Percentiles rank a stretch among this genome's conserved stretches.
phyloP scores from a whole-genome alignment of 2,888 invertebrate species.

The Heliconius ismenius region DNA sequence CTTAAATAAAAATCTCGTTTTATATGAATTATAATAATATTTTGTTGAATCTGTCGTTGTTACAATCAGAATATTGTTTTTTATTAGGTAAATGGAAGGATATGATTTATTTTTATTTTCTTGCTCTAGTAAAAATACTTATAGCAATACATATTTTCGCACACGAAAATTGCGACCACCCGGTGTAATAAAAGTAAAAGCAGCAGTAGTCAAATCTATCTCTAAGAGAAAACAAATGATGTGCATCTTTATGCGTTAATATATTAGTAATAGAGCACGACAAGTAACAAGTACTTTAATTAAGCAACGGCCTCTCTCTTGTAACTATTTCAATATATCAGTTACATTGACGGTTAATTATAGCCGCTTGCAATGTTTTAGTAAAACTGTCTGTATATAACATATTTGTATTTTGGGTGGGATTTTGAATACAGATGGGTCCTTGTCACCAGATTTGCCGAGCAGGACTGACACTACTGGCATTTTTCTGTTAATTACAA shows the following conservation, averaged over 20 bases:
- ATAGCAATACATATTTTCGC: too few species aligned
- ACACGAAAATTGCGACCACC: too few species aligned
- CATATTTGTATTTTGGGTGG: background rate
- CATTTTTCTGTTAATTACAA: background rate
- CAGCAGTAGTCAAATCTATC: background rate
- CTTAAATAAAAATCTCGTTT: background rate
- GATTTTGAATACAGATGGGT: too few species aligned
- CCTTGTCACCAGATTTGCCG: background rate
- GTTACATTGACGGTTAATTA: constrained; percentile 13
- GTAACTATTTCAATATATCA: constrained; percentile 10
- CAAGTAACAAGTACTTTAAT: background rate
- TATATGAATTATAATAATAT: background rate
- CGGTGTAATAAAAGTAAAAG: too few species aligned
- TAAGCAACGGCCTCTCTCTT: background rate
- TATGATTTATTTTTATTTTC: background rate
- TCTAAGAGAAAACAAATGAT: background rate
- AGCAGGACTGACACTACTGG: background rate
- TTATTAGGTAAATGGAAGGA: background rate
- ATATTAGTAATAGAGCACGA: background rate
- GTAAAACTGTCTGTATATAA: background rate
- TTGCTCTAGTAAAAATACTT: too few species aligned
- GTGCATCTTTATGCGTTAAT: background rate
- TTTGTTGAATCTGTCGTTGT: background rate
- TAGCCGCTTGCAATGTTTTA: background rate
- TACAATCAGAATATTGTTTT: too few species aligned